These are phyloP conservation scores for Heliconius melpomene DNA, from an alignment of 1,140 invertebrate genomes.

Conservation along the genomic window DNA sequence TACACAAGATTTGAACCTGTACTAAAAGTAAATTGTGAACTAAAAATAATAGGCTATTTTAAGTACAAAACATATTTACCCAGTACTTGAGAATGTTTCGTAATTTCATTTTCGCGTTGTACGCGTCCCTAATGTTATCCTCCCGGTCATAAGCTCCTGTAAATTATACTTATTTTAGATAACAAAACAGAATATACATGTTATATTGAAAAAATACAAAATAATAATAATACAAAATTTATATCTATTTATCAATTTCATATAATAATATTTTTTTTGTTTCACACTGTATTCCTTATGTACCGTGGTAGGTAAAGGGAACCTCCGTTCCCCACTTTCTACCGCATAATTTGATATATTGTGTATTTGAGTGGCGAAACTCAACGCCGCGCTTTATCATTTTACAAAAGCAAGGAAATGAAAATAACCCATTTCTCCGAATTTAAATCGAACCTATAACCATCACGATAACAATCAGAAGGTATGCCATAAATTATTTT, in stretches of 20 bases:
- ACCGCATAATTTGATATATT: too few relatives aligned
- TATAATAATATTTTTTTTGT: too few relatives aligned
- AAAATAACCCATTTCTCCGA: background rate
- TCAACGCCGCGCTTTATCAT: too few relatives aligned
- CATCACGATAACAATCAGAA: background rate
- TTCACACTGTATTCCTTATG: too few relatives aligned
- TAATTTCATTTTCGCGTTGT: constrained; percentile 62
- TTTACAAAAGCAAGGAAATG: background rate
- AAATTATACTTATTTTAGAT: background rate
- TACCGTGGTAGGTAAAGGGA: too few relatives aligned
- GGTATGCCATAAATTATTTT: too few relatives aligned
- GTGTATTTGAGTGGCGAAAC: too few relatives aligned
- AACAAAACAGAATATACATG: background rate
- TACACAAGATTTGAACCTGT: background rate
- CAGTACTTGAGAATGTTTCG: constrained; percentile 71
- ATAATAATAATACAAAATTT: background rate
- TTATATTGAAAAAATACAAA: background rate
- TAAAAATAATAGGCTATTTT: background rate
- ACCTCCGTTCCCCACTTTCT: background rate
- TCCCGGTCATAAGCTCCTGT: constrained; percentile 63
- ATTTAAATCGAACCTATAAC: background rate
- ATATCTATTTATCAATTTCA: too few relatives aligned
- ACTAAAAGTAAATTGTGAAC: background rate
- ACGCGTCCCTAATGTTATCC: constrained; percentile 53
- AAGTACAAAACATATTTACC: constrained; percentile 45